A percentile compares a stretch with the other conserved stretches of the same genome.
phyloP scores from a whole-genome alignment of 2,113 vertebrate genomes.

The Rhinoderma darwinii region DNA sequence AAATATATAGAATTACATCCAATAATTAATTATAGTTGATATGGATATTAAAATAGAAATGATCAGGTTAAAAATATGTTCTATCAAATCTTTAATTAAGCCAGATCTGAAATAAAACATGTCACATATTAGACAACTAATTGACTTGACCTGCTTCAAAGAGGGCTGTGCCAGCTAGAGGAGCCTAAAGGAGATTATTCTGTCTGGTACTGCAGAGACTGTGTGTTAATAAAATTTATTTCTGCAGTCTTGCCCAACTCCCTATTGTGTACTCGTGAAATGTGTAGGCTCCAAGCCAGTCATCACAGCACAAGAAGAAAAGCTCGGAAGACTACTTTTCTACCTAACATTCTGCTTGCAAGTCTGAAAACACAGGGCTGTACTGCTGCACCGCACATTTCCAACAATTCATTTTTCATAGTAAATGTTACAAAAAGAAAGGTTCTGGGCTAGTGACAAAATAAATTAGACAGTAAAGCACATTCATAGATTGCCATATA shows the following conservation, averaged over 20 bases:
- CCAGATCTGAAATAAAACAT: constrained; percentile 74
- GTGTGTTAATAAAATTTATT: constrained; percentile 80
- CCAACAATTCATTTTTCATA: constrained; percentile 34
- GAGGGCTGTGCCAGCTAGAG: constrained; percentile 73
- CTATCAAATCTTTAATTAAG: constrained; percentile 79
- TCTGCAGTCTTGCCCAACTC: constrained; percentile 74
- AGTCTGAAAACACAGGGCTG: constrained; percentile 21
- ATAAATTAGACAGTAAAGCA: neutral
- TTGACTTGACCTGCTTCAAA: constrained; percentile 77
- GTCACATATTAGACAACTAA: constrained; percentile 76
- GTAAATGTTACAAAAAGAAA: constrained; percentile 28
- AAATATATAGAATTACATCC: neutral
- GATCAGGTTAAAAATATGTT: constrained; percentile 72
- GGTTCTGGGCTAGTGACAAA: neutral
- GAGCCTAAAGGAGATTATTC: constrained; percentile 77
- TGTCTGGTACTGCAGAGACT: constrained; percentile 74
- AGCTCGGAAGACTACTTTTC: constrained; percentile 66
- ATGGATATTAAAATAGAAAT: constrained; percentile 73
- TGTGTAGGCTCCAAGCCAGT: constrained; percentile 75
- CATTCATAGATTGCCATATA: constrained; percentile 23
- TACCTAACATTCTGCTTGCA: constrained; percentile 60
- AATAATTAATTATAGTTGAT: constrained; percentile 60
- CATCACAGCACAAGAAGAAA: constrained; percentile 75
- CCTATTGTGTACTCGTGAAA: constrained; percentile 78
- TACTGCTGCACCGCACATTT: constrained; percentile 15